These are phyloP conservation scores for Eidolon dupreanum DNA, from an alignment of 2,797 vertebrate species.

Conservation along the genomic window DNA sequence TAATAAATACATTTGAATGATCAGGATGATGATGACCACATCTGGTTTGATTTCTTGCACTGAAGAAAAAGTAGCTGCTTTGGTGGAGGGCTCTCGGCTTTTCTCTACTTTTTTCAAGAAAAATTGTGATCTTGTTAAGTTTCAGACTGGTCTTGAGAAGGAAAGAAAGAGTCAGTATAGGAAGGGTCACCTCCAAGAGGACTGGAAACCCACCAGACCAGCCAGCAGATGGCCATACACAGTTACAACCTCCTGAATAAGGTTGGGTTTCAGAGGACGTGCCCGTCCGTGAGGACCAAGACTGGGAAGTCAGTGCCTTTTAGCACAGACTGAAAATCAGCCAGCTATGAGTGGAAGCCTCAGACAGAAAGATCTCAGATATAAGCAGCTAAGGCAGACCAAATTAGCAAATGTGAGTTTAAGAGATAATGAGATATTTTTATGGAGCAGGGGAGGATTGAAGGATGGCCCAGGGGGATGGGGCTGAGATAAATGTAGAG, in stretches of 20 bases:
- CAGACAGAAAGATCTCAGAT: constrained; percentile 73
- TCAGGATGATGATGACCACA: not conserved
- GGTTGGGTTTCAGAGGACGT: not conserved
- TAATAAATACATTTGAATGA: not conserved
- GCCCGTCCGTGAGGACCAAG: not conserved
- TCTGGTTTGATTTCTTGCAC: not conserved
- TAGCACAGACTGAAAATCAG: constrained; percentile 69
- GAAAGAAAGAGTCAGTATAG: not conserved
- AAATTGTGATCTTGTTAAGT: not conserved
- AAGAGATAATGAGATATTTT: constrained; percentile 79
- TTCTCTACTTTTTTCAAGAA: not conserved
- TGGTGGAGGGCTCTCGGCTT: not conserved
- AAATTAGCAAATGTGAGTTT: constrained; percentile 77
- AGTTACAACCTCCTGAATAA: not conserved
- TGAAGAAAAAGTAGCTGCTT: not conserved
- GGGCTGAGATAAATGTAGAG: constrained; percentile 71
- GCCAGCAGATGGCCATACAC: fast-evolving
- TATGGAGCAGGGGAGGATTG: constrained; percentile 79
- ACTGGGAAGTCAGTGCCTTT: too few species aligned
- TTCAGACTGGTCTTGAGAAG: not conserved
- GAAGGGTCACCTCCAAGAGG: not conserved
- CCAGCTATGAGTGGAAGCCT: constrained; percentile 69
- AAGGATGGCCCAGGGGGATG: constrained; percentile 74
- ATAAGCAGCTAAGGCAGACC: constrained; percentile 73
- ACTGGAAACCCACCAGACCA: not conserved